These are phyloP conservation scores for Acholoe squamosa DNA, from an alignment of 2,888 invertebrate species.

Conservation along the genomic window DNA sequence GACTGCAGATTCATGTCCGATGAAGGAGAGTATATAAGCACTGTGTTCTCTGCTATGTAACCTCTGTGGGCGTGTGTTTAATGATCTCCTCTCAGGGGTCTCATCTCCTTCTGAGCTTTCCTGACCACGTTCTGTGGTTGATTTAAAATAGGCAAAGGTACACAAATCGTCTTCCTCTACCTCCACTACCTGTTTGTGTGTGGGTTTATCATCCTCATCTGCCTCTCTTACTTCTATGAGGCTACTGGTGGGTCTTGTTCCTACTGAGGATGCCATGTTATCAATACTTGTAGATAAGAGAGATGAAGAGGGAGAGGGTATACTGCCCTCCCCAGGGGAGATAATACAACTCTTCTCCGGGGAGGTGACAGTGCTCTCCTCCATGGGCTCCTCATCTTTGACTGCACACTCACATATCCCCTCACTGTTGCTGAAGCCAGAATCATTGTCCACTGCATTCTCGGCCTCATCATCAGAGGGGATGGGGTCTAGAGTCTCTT, in stretches of 20 bases:
- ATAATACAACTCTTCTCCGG: too few relatives aligned
- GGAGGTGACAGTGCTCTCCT: too few relatives aligned
- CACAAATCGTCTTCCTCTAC: constrained; percentile 45
- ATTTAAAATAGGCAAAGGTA: constrained; percentile 44
- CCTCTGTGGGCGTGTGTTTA: not conserved
- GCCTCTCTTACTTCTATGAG: not conserved
- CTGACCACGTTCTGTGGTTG: not conserved
- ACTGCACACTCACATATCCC: not conserved
- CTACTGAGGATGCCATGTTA: not conserved
- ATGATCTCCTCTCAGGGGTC: not conserved
- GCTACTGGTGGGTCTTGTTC: not conserved
- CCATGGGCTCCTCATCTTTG: not conserved
- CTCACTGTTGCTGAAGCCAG: not conserved
- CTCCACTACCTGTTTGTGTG: not conserved
- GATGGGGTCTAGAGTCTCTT: not conserved
- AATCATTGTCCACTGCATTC: not conserved
- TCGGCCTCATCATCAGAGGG: not conserved
- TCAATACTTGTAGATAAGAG: not conserved
- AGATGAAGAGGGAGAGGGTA: not conserved
- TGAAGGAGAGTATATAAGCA: not conserved
- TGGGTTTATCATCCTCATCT: not conserved
- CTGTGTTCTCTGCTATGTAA: not conserved
- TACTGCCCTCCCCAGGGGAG: not conserved
- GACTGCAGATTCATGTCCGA: constrained; percentile 28
- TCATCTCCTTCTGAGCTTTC: not conserved